Base-by-base conservation (phyloP, 2,113 vertebrate genomes). In the Dasyurus viverrinus region DNA sequence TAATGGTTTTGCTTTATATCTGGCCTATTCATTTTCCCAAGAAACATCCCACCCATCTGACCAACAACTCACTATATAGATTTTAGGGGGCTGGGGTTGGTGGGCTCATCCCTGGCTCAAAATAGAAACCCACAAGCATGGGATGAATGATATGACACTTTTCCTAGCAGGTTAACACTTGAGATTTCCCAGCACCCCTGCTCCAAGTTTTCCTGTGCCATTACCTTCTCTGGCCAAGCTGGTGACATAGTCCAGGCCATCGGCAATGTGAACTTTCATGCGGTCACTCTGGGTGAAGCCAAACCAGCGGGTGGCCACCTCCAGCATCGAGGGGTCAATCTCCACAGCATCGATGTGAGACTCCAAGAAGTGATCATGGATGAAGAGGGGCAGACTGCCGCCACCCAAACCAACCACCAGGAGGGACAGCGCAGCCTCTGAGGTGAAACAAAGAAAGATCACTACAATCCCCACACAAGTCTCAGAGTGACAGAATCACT, bases 371-470 rank as follows among this genome's bases (percentile, higher is more conserved):
- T 99, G 99, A 97, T 99, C 99, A 0, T 99, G 99, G 92, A 99
- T 89, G 52, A 99, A 99, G 98, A 99, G 99, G 16, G 99, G 99
- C 93, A 99, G 98, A 91, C 99, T 99, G 96, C 99, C 99, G 1
- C 99, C 99, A 0, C 99, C 99, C 0, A 99, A 99, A 27, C 99
- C 99, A 68, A 99, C 99, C 95, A 99, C 98, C 94, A 99, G 97
- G 97, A 99, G 97, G 0, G 98, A 98, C 93, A 99, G 95, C 0
- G 95, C 96, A 5, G 94, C 94, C 90, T 99, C 99, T 99, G 98
- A 42, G 96, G 96, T 53, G 0, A 0, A 10, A 97, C 10, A 97
- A 90, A 0, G 96, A 47, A 57, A 52, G 23, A 84, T 94, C 27
- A 25, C 4, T 10, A 30, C 27, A 19, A 84, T 50, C 91, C 93